A percentile compares a stretch with the other conserved stretches of the same genome.
These are phyloP conservation scores for Limulus polyphemus DNA, from an alignment of 2,888 invertebrate genomes.

Conservation along the genomic window DNA sequence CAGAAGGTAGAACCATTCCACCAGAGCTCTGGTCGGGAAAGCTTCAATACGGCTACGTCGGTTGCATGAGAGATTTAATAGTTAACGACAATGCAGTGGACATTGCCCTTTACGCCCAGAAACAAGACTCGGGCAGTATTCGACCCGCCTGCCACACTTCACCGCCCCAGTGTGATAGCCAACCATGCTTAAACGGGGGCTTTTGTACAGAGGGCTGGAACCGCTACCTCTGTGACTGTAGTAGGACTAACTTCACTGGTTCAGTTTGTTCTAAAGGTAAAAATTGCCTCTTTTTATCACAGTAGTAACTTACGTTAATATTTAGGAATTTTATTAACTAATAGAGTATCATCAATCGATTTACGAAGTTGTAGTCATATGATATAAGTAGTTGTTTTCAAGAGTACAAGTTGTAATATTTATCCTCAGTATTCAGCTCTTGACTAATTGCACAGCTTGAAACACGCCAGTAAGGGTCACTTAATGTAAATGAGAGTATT, in stretches of 20 bases:
- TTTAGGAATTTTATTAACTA: too few relatives aligned
- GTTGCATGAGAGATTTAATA: constrained; percentile 78
- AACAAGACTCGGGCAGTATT: constrained; percentile 81
- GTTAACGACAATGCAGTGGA: constrained; percentile 78
- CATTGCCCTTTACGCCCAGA: constrained; percentile 71
- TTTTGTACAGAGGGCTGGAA: constrained; percentile 90
- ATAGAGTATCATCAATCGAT: too few relatives aligned
- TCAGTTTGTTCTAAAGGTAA: constrained; percentile 77
- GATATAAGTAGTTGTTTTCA: too few relatives aligned
- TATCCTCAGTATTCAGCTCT: too few relatives aligned
- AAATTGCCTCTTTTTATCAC: constrained; percentile 8
- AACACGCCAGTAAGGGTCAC: too few relatives aligned
- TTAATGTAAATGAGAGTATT: too few relatives aligned
- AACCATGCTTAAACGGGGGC: constrained; percentile 81
- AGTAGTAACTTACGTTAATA: too few relatives aligned
- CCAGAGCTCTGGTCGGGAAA: constrained; percentile 82
- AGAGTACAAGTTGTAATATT: too few relatives aligned
- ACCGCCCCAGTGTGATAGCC: constrained; percentile 44
- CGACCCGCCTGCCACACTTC: constrained; percentile 70
- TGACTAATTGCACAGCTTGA: too few relatives aligned
- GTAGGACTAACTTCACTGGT: constrained; percentile 72
- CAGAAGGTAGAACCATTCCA: constrained; percentile 61
- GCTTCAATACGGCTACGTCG: constrained; percentile 79
- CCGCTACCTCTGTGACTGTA: constrained; percentile 83
- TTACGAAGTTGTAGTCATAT: too few relatives aligned